Conservation (phyloP, 2,888 invertebrate genomes). For the Synergus japonicus region DNA sequence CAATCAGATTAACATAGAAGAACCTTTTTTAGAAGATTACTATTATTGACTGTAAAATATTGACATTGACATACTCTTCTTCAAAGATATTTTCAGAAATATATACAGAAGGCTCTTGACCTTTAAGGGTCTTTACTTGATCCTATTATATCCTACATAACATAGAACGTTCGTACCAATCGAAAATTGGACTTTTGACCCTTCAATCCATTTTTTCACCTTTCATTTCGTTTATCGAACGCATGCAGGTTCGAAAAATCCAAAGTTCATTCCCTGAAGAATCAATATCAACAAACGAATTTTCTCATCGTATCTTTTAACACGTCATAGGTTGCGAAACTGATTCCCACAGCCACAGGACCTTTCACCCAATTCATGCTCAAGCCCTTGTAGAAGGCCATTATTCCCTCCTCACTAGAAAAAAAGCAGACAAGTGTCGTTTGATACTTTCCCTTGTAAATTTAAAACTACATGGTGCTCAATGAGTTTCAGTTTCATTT, state of each 20-base stretch:
- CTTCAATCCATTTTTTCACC: neutral
- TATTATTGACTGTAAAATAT: slow-evolving; percentile 15
- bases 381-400: slow-evolving; percentile 98
- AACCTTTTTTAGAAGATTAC: neutral
- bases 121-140: neutral
- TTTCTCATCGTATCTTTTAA: slow-evolving; percentile 82
- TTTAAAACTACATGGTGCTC: neutral
- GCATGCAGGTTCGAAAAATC: neutral
- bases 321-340: slow-evolving; percentile 95
- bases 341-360: slow-evolving; percentile 94
- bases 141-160: neutral
- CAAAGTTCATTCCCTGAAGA: neutral
- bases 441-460: neutral
- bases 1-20: neutral
- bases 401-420: slow-evolving; percentile 90
- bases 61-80: neutral
- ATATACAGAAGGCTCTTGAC: neutral
- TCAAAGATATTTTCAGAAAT: slow-evolving; percentile 23
- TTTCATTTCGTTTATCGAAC: neutral
- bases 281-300: slow-evolving; percentile 49
- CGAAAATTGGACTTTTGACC: neutral
- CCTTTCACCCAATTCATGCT: slow-evolving; percentile 99
- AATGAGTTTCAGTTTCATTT: neutral
- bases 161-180: neutral
- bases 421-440: slow-evolving; percentile 44